Conservation (phyloP, 2,797 vertebrate species). For the Enteromius thamalakanensis region DNA sequence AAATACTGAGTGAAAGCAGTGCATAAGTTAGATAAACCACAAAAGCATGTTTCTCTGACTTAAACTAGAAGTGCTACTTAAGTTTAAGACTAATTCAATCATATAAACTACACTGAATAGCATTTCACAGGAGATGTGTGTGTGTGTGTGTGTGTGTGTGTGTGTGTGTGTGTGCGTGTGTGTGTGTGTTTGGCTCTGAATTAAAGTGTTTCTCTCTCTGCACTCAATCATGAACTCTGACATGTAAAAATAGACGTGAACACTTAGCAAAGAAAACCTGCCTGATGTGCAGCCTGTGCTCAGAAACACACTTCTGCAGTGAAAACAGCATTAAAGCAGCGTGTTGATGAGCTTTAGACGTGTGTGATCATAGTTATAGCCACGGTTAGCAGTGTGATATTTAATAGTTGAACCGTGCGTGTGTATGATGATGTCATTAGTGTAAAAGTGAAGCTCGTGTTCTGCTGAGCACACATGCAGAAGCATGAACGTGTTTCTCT, state of each 20-base stretch:
- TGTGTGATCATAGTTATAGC: background rate
- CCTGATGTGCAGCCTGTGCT: conserved; percentile 73
- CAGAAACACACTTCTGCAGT: conserved; percentile 74
- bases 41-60: background rate
- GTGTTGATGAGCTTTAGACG: conserved; percentile 72
- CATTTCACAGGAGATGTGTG: background rate
- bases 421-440: no score
- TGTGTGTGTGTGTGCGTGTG: conserved; percentile 40
- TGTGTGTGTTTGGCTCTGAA: conserved; percentile 68
- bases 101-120: background rate
- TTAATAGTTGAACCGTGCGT: no score
- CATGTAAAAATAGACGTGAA: conserved; percentile 79
- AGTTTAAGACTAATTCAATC: background rate
- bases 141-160: conserved; percentile 55
- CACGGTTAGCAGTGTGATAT: no score
- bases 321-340: conserved; percentile 77
- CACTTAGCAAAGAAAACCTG: conserved; percentile 83
- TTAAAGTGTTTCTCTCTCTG: conserved; percentile 75
- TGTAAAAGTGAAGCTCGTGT: no score
- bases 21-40: background rate
- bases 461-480: no score
- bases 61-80: background rate
- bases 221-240: conserved; percentile 80
- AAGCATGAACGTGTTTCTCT: no score
- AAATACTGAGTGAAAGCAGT: background rate